These are phyloP conservation scores for Antheraea mylitta DNA, from an alignment of 1,140 invertebrate genomes.

Conservation along the genomic window DNA sequence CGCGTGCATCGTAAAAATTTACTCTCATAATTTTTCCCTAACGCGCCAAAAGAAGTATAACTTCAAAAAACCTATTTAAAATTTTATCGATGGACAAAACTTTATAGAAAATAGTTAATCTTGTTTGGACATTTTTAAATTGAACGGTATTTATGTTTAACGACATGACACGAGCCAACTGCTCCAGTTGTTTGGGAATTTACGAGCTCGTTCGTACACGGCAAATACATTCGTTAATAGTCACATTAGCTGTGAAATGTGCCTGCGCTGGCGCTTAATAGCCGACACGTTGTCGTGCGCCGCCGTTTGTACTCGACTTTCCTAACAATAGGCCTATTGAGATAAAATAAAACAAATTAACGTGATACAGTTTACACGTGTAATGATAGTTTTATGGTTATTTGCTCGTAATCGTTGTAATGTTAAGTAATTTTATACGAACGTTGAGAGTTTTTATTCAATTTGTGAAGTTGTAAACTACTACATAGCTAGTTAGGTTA, in stretches of 20 bases:
- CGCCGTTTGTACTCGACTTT: conserved; percentile 19
- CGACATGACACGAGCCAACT: conserved; percentile 63
- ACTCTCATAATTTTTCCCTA: no score
- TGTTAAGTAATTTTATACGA: neutral
- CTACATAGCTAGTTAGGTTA: no score
- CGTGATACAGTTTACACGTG: neutral
- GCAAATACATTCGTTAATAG: conserved; percentile 78
- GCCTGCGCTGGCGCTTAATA: conserved; percentile 63
- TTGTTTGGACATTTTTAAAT: conserved; percentile 54
- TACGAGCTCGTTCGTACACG: conserved; percentile 71
- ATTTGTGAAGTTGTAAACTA: neutral
- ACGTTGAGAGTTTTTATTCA: neutral
- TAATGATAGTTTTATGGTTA: conserved; percentile 3
- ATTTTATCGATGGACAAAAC: neutral
- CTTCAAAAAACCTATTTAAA: neutral
- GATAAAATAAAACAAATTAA: conserved; percentile 13
- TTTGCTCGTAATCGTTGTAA: neutral
- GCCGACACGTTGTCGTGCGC: conserved; percentile 62
- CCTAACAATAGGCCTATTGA: conserved; percentile 18
- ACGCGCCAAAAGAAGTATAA: no score
- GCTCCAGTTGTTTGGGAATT: conserved; percentile 70
- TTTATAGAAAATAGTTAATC: conserved; percentile 11
- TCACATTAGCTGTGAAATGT: conserved; percentile 69
- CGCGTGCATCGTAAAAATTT: no score
- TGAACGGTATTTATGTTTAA: conserved; percentile 57